Conservation (phyloP, 2,797 vertebrate genomes). For the Synanceia verrucosa region DNA sequence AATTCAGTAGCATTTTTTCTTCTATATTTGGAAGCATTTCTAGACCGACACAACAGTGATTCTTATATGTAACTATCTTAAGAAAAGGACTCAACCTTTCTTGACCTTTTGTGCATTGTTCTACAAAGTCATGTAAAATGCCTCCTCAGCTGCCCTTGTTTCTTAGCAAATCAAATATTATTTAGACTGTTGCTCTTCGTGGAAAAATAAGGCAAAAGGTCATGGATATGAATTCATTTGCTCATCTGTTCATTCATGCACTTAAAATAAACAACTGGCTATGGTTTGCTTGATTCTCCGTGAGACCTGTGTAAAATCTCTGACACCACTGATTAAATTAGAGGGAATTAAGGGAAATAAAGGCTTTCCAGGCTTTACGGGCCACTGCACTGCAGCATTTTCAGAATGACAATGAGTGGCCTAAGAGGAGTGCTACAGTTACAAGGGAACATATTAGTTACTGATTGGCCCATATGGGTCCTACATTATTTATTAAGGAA, state of each 20-base stretch:
- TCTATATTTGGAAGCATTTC: constrained; percentile 44
- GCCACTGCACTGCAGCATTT: constrained; percentile 14
- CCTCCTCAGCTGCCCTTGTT: constrained; percentile 12
- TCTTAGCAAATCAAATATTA: constrained; percentile 4
- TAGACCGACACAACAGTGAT: constrained; percentile 17
- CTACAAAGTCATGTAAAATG: constrained; percentile 19
- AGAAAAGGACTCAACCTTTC: constrained; percentile 27
- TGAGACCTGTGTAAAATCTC: not conserved
- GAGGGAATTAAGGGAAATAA: not conserved
- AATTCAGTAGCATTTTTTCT: constrained; percentile 57
- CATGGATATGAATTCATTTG: not conserved
- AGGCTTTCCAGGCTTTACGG: too few relatives aligned
- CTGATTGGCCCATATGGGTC: not conserved
- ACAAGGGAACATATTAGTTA: not conserved
- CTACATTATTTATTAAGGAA: not conserved
- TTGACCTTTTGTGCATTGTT: constrained; percentile 46
- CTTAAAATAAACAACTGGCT: not conserved
- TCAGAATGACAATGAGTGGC: not conserved
- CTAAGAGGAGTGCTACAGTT: not conserved
- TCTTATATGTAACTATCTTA: constrained; percentile 8
- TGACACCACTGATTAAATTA: constrained; percentile 4
- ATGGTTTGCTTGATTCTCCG: not conserved
- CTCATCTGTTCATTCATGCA: constrained; percentile 1
- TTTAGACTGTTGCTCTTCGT: not conserved
- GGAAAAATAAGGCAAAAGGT: not conserved